Evolutionary conservation across 2,113 vertebrate genomes (phyloP).

Genomic region (Dasyurus viverrinus): DNA sequence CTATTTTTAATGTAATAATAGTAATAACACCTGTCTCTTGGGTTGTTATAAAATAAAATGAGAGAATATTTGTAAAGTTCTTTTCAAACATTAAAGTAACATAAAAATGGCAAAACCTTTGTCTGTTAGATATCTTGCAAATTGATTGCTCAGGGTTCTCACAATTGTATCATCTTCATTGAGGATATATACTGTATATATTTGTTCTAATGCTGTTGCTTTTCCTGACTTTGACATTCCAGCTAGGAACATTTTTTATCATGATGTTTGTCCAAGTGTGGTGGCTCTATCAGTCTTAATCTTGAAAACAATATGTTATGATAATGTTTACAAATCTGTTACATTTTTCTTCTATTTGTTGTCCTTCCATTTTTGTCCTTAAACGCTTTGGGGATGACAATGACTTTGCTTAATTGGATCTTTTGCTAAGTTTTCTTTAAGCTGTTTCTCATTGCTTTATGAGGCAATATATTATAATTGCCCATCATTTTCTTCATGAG

Average conservation of each 20-base stretch:
- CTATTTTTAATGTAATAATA: neutral
- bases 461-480: neutral
- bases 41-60: neutral
- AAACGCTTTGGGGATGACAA: neutral
- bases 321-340: neutral
- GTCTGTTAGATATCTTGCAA: neutral
- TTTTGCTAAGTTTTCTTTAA: neutral
- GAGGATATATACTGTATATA: neutral
- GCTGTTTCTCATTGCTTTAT: neutral
- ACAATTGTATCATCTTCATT: neutral
- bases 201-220: neutral
- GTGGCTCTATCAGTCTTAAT: neutral
- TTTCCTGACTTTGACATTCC: neutral
- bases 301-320: neutral
- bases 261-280: neutral
- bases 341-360: neutral
- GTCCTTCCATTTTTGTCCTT: neutral
- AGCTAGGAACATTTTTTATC: neutral
- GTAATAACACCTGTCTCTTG: neutral
- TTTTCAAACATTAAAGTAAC: neutral
- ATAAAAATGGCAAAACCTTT: neutral
- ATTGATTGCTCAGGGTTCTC: neutral
- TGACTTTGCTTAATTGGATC: neutral
- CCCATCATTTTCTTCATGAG: neutral
- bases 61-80: neutral